phyloP scores from a whole-genome alignment of 1,140 invertebrate genomes.

The Sminthurinus signatus region DNA sequence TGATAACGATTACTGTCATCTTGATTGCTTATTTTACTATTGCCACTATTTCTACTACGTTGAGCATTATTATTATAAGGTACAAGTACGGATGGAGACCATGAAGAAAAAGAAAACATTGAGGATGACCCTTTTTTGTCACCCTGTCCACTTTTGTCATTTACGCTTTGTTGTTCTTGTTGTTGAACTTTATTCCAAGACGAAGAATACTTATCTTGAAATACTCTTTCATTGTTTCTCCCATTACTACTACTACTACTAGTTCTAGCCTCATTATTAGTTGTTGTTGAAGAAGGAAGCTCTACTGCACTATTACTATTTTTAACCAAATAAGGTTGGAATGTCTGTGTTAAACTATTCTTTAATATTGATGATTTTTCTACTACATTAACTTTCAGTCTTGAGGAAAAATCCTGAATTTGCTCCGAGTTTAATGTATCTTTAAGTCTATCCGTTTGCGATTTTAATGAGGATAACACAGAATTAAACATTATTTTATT shows the following conservation, averaged over 20 bases:
- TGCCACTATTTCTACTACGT: neutral
- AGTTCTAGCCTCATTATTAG: no score
- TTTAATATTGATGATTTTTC: constrained; percentile 28
- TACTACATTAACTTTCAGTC: constrained; percentile 32
- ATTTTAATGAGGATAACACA: constrained; percentile 24
- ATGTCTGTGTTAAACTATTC: constrained; percentile 24
- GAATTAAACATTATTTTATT: constrained; percentile 27
- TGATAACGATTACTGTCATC: constrained; percentile 8
- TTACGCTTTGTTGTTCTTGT: no score
- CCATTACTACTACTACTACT: no score
- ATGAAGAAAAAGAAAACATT: neutral
- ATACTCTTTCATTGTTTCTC: no score
- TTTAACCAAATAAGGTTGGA: constrained; percentile 23
- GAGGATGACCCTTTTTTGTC: no score
- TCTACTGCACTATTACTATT: no score
- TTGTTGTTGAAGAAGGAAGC: no score
- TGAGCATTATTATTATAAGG: neutral
- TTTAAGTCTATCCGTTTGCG: constrained; percentile 27
- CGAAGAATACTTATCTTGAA: no score
- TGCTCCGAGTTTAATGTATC: constrained; percentile 27
- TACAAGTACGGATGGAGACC: neutral
- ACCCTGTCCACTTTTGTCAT: no score
- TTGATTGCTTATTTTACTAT: constrained; percentile 5
- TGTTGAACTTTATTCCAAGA: no score
- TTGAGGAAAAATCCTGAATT: constrained; percentile 30